Conservation (phyloP, 92 coral and sea anemone genomes). For the Diadumene lineata region DNA sequence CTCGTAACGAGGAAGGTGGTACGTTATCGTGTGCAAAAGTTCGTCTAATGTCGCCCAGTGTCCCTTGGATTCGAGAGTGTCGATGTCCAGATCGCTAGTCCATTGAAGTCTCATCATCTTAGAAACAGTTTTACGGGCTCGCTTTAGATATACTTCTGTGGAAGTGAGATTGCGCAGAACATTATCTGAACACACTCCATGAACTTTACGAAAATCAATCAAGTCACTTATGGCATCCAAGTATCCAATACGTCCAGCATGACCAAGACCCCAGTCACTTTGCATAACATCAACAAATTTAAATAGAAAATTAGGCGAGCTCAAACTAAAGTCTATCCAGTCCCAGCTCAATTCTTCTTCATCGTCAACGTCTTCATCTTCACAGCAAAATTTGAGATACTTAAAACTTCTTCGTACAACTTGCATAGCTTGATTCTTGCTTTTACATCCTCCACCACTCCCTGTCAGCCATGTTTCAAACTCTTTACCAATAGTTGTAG, state of each 20-base stretch:
- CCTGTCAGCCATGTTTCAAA: slow-evolving; percentile 38
- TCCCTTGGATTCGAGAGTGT: slow-evolving; percentile 43
- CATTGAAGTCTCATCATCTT: slow-evolving; percentile 46
- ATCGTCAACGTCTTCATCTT: slow-evolving; percentile 32
- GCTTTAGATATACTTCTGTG: slow-evolving; percentile 45
- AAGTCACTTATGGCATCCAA: slow-evolving; percentile 35
- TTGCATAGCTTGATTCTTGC: slow-evolving; percentile 27
- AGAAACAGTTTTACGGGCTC: slow-evolving; percentile 35
- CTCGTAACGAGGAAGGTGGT: slow-evolving; percentile 41
- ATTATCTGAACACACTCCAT: slow-evolving; percentile 15
- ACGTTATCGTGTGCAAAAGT: slow-evolving; percentile 22
- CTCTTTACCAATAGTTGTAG: slow-evolving; percentile 6
- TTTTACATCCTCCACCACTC: slow-evolving; percentile 46
- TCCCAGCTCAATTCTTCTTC: neutral
- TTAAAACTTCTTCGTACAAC: slow-evolving; percentile 34
- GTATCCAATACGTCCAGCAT: slow-evolving; percentile 32
- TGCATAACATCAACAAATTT: slow-evolving; percentile 27
- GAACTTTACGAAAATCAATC: slow-evolving; percentile 45
- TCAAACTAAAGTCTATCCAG: slow-evolving; percentile 22
- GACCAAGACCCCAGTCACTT: slow-evolving; percentile 22
- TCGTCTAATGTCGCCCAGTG: slow-evolving; percentile 63
- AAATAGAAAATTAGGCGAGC: slow-evolving; percentile 20
- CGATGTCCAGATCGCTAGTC: slow-evolving; percentile 48
- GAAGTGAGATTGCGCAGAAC: slow-evolving; percentile 28
- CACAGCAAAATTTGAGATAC: slow-evolving; percentile 47